Conservation (phyloP, 2,113 vertebrate species). For the Callaeas wilsoni region DNA sequence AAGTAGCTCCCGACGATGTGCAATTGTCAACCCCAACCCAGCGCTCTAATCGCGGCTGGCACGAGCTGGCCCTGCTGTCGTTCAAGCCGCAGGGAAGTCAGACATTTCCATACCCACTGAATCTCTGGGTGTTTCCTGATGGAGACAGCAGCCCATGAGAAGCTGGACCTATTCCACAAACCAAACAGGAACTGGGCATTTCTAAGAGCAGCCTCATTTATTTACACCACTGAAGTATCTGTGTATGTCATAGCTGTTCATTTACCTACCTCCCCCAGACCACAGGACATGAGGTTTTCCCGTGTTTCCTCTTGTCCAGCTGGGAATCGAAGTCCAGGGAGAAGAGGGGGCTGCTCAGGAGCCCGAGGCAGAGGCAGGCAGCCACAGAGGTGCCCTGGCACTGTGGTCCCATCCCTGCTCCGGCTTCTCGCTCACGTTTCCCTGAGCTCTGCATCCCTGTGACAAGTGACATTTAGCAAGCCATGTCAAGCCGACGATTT, state of each 20-base stretch:
- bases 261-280: not conserved
- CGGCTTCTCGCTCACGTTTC: rapidly evolving
- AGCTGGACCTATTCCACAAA: not conserved
- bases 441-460: not conserved
- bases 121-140: not conserved
- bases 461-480: not conserved
- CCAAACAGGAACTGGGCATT: not conserved
- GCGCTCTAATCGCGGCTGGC: not conserved
- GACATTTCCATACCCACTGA: not conserved
- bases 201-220: not conserved
- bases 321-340: not conserved
- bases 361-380: not conserved
- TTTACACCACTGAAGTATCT: not conserved
- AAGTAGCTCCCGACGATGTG: not conserved
- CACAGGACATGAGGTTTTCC: not conserved
- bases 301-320: not conserved
- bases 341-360: not conserved
- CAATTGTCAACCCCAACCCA: not conserved
- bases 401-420: not conserved
- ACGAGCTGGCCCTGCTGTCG: not conserved
- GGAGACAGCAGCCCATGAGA: not conserved
- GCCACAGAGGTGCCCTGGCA: rapidly evolving
- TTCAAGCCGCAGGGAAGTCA: not conserved
- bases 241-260: not conserved
- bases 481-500: not conserved